These are phyloP conservation scores for Agapornis canus DNA, from an alignment of 2,797 vertebrate genomes.

Conservation along the genomic window DNA sequence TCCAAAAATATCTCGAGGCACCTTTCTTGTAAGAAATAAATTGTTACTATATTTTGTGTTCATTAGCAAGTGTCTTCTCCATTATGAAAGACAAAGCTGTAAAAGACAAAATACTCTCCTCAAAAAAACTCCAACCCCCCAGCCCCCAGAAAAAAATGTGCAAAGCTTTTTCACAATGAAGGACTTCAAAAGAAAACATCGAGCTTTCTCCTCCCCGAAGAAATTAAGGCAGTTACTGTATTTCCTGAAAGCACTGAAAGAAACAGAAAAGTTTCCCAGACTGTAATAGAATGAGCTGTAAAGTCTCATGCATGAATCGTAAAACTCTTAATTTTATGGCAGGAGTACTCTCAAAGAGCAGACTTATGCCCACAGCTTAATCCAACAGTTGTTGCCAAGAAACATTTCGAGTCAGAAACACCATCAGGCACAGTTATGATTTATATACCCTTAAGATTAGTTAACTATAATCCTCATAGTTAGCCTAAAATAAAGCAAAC, in stretches of 20 bases:
- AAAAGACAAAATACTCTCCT: not conserved
- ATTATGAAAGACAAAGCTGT: not conserved
- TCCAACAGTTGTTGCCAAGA: slow-evolving; percentile 31
- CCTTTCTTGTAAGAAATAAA: not conserved
- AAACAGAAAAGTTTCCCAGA: not conserved
- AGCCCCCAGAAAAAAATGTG: not conserved
- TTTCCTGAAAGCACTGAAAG: not conserved
- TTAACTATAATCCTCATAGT: not conserved
- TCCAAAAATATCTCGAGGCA: not conserved
- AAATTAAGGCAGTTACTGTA: not conserved
- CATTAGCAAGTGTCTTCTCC: not conserved
- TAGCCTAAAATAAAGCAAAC: not conserved
- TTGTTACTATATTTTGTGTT: not conserved
- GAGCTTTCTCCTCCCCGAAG: not conserved
- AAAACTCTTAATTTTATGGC: not conserved
- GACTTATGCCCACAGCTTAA: slow-evolving; percentile 23
- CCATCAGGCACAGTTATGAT: not conserved
- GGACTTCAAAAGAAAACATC: not conserved
- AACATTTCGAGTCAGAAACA: slow-evolving; percentile 8
- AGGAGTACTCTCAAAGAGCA: not conserved
- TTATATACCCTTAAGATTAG: not conserved
- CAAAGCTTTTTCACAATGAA: not conserved
- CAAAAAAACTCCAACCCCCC: not conserved
- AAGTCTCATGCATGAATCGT: not conserved
- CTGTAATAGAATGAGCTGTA: not conserved